Conservation (phyloP, 2,888 invertebrate species). For the Catocala sponsa region DNA sequence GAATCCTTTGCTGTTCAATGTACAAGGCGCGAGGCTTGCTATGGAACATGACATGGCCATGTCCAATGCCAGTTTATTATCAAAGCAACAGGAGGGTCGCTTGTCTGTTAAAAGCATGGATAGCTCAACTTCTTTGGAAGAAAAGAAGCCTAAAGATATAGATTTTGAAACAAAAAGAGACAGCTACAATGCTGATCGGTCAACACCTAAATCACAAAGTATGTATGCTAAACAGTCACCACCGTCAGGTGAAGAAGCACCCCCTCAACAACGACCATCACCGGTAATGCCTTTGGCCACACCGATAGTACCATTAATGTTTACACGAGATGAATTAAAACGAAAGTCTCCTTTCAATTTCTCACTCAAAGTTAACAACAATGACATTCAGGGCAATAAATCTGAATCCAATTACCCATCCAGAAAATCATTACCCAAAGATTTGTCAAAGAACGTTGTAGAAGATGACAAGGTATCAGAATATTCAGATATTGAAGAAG, state of each 20-base stretch:
- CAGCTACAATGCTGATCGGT: slow-evolving; percentile 77
- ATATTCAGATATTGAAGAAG: slow-evolving; percentile 76
- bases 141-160: slow-evolving; percentile 74
- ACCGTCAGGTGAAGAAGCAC: slow-evolving; percentile 90
- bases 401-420: slow-evolving; percentile 50
- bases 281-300: slow-evolving; percentile 89
- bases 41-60: slow-evolving; percentile 85
- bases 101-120: slow-evolving; percentile 82
- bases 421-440: slow-evolving; percentile 66
- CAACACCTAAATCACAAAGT: slow-evolving; percentile 85
- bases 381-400: slow-evolving; percentile 65
- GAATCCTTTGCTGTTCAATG: slow-evolving; percentile 90
- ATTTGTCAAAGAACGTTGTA: slow-evolving; percentile 70
- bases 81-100: slow-evolving; percentile 82
- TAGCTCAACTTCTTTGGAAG: slow-evolving; percentile 78
- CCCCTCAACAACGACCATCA: slow-evolving; percentile 89
- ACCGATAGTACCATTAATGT: slow-evolving; percentile 71
- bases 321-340: slow-evolving; percentile 72
- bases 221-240: slow-evolving; percentile 89
- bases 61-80: slow-evolving; percentile 85
- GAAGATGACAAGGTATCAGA: slow-evolving; percentile 72
- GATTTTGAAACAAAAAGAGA: slow-evolving; percentile 72
- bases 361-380: slow-evolving; percentile 72
- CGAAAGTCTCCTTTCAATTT: slow-evolving; percentile 76
- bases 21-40: slow-evolving; percentile 82